Evolutionary conservation across 2,113 vertebrate genomes (phyloP).

Genomic region (Chunga burmeisteri): DNA sequence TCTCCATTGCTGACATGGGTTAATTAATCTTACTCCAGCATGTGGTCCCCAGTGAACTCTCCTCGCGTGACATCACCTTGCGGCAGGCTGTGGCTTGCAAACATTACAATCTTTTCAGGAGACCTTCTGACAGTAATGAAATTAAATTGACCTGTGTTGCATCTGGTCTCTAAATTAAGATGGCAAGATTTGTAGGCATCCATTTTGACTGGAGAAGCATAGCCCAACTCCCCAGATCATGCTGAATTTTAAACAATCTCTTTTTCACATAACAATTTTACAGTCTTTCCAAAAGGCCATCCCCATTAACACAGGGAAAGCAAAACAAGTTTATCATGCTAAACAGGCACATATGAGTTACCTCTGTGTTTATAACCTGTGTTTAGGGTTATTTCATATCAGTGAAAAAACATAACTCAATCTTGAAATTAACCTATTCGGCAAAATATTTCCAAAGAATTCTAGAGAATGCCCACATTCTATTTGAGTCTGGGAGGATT

Average conservation of each 20-base stretch:
- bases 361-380: not conserved
- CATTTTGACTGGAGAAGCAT: not conserved
- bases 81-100: not conserved
- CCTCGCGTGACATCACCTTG: conserved; percentile 45
- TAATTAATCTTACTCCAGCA: conserved; percentile 58
- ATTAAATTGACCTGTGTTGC: conserved; percentile 63
- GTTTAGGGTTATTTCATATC: not conserved
- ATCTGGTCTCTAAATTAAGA: conserved; percentile 54
- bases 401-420: not conserved
- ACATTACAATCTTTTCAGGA: conserved; percentile 37
- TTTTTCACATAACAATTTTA: not conserved
- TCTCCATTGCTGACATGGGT: conserved; percentile 27
- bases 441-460: not conserved
- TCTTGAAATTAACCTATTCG: not conserved
- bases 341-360: not conserved
- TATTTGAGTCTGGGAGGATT: not conserved
- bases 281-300: not conserved
- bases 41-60: not conserved
- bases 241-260: conserved; percentile 28
- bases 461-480: not conserved
- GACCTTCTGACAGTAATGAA: conserved; percentile 65
- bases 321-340: not conserved
- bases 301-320: conserved; percentile 1
- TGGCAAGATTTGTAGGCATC: conserved; percentile 34
- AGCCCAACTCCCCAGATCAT: not conserved